Evolutionary conservation across 2,113 vertebrate genomes (phyloP), one percentile per base, ranked within the genome.

Genomic region (Alethe castanea): DNA sequence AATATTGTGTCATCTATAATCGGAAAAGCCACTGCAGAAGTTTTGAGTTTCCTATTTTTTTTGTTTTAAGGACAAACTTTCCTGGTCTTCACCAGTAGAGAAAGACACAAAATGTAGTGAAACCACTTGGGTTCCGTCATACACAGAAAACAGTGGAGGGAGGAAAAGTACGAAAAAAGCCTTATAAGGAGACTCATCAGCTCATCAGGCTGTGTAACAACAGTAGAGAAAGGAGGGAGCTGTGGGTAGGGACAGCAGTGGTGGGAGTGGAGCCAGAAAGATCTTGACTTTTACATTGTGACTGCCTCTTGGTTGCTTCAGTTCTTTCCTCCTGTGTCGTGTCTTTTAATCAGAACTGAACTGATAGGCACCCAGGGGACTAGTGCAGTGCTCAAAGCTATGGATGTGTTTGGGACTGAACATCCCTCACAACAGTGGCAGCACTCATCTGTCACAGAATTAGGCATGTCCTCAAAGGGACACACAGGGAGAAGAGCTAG

Each of bases 151-250:
- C 8, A 35, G 15, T 16, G 8, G 26, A 85, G 16, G 31, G 47
- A 66, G 35, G 16, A 88, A 50, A 94, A 92, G 71, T 47, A 33
- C 50, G 9, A 36, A 86, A 73, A 72, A 79, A 76, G 16, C 87
- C 89, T 86, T 92, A 91, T 69, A 87, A 95, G 92, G 93, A 86
- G 56, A 79, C 64, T 94, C 79, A 31, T 52, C 26, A 77, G n/a
- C 45, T 94, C 74, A 61, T 60, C 6, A 33, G 66, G 31, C 79
- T 82, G 66, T 26, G 59, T 59, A 91, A 44, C 74, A 80, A 19
- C 81, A 42, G 56, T 14, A 69, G 48, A 76, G 60, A 72, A 74
- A 94, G 48, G 48, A 95, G 65, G 47, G 83, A 91, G 61, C 69
- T 71, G 52, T 54, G 88, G 52, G 38, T 38, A 81, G 74, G 70